Conservation (phyloP, 2,888 invertebrate genomes). For the Boloria euphrosyne region DNA sequence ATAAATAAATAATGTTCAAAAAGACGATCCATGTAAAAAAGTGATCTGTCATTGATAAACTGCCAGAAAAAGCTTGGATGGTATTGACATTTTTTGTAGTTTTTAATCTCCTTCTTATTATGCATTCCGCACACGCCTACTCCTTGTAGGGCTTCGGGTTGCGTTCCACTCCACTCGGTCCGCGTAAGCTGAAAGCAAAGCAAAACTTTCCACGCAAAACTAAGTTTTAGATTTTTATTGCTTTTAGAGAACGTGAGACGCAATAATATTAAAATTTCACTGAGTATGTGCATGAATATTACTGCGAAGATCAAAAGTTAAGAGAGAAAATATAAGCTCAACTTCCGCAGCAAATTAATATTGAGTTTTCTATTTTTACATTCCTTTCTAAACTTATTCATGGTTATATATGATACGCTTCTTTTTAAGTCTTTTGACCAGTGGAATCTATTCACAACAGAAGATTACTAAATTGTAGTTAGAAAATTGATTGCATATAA, state of each 20-base stretch:
- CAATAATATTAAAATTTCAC: slow-evolving; percentile 74
- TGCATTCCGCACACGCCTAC: slow-evolving; percentile 80
- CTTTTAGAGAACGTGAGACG: slow-evolving; percentile 77
- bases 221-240: slow-evolving; percentile 79
- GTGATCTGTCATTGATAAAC: slow-evolving; percentile 18
- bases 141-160: slow-evolving; percentile 73
- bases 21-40: neutral
- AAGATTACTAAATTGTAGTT: slow-evolving; percentile 8
- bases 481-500: neutral
- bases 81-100: slow-evolving; percentile 78
- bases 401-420: neutral
- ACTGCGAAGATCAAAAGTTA: slow-evolving; percentile 32
- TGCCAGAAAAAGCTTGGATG: slow-evolving; percentile 48
- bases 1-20: neutral
- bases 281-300: slow-evolving; percentile 48
- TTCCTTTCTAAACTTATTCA: neutral
- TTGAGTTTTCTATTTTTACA: slow-evolving; percentile 7
- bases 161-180: slow-evolving; percentile 65
- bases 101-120: slow-evolving; percentile 80
- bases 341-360: slow-evolving; percentile 18
- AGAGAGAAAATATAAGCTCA: slow-evolving; percentile 17
- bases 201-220: slow-evolving; percentile 73
- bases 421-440: neutral
- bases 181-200: slow-evolving; percentile 69
- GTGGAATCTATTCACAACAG: neutral